Evolutionary conservation across 2,113 vertebrate species (phyloP).

Genomic region (Mustela nigripes): DNA sequence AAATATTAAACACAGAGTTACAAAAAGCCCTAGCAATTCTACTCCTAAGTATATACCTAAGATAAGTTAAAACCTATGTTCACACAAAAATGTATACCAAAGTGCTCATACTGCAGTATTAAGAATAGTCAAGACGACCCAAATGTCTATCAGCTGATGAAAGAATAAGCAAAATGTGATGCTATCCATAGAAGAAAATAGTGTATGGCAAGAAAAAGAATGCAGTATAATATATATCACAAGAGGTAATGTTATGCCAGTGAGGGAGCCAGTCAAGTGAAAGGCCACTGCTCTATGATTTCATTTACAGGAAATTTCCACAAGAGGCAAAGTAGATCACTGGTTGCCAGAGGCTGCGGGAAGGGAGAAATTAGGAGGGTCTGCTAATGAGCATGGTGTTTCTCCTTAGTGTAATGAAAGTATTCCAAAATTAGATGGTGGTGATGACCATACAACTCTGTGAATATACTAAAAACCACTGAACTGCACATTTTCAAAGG

Average conservation of each 20-base stretch:
- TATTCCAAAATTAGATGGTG: neutral
- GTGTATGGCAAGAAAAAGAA: neutral
- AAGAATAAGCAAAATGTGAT: neutral
- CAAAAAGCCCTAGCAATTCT: neutral
- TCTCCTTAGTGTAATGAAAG: neutral
- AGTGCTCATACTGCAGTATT: neutral
- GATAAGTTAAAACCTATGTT: neutral
- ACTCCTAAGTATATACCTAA: neutral
- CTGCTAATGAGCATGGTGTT: neutral
- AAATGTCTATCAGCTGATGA: neutral
- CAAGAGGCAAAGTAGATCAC: neutral
- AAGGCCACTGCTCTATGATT: neutral
- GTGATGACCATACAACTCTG: neutral
- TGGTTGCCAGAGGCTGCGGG: neutral
- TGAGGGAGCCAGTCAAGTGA: neutral
- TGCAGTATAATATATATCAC: neutral
- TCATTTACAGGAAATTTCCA: neutral
- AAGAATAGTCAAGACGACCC: neutral
- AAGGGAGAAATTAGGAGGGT: neutral
- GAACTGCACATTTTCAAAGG: neutral
- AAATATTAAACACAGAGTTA: slow-evolving; percentile 10
- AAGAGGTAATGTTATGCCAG: neutral
- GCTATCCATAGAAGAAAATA: neutral
- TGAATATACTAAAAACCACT: neutral
- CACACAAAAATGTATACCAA: neutral